A percentile compares a stretch with the other conserved stretches of the same genome.
phyloP scores from a whole-genome alignment of 2,888 invertebrate species.

The Aphodius granarius region DNA sequence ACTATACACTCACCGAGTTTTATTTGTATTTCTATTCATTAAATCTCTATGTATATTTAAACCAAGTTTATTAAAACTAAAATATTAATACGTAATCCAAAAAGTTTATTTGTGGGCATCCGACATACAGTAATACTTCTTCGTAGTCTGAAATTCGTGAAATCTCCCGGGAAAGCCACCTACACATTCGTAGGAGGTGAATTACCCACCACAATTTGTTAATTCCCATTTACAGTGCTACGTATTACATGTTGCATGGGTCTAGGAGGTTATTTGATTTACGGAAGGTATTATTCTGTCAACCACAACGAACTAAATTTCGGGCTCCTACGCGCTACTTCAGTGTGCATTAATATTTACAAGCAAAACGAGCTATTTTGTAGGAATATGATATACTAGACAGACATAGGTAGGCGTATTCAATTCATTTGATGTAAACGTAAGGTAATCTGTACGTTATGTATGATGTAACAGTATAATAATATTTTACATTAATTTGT shows the following conservation, averaged over 20 bases:
- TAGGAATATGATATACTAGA: not conserved
- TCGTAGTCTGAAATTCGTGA: not conserved
- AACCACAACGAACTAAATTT: not conserved
- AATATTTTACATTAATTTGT: not conserved
- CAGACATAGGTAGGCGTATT: not conserved
- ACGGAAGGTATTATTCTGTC: not conserved
- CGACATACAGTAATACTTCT: too few relatives aligned
- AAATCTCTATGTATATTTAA: too few relatives aligned
- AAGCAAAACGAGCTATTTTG: not conserved
- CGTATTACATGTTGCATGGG: not conserved
- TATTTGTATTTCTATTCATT: too few relatives aligned
- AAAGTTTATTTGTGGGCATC: too few relatives aligned
- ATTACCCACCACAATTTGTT: not conserved
- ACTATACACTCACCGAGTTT: too few relatives aligned
- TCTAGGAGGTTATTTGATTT: not conserved
- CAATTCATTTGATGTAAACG: too few relatives aligned
- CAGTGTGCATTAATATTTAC: not conserved
- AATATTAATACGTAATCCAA: too few relatives aligned
- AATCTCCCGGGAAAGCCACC: not conserved
- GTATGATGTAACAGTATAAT: too few relatives aligned
- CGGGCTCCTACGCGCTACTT: not conserved
- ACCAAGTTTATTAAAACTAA: too few relatives aligned
- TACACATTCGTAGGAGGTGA: not conserved
- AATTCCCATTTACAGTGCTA: too few relatives aligned
- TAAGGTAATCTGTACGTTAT: too few relatives aligned